phyloP scores from a whole-genome alignment of 2,797 vertebrate genomes.

The Sarcophilus harrisii region DNA sequence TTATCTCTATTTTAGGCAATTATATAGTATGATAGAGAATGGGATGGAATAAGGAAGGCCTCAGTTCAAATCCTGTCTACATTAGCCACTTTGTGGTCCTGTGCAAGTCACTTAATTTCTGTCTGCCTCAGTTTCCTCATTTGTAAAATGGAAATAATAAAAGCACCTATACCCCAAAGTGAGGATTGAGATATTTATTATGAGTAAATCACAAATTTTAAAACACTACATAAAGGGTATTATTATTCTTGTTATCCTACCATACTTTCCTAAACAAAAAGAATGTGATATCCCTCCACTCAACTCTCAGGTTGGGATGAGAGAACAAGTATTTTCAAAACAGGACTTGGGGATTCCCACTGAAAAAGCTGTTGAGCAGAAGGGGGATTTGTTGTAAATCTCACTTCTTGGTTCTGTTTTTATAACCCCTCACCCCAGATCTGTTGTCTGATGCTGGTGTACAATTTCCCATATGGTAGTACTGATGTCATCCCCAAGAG shows the following conservation, averaged over 20 bases:
- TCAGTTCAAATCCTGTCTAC: neutral
- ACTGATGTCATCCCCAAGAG: neutral
- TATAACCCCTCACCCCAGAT: neutral
- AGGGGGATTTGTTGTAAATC: neutral
- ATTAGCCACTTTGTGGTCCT: neutral
- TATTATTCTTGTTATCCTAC: neutral
- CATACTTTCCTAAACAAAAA: neutral
- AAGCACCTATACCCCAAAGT: neutral
- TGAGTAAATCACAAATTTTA: neutral
- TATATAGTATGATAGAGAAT: neutral
- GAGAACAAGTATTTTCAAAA: neutral
- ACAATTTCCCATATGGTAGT: neutral
- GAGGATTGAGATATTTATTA: neutral
- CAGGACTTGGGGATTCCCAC: neutral
- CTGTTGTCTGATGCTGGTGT: neutral
- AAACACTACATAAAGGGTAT: neutral
- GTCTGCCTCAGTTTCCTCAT: neutral
- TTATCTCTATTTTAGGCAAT: neutral
- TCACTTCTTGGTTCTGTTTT: constrained; percentile 3
- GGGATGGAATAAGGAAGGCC: neutral
- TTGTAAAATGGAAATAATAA: neutral
- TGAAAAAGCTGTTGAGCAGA: neutral
- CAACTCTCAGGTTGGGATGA: neutral
- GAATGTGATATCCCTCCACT: neutral
- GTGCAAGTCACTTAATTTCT: neutral